Conservation (phyloP, 2,113 vertebrate species). For the Ardeotis arabs region DNA sequence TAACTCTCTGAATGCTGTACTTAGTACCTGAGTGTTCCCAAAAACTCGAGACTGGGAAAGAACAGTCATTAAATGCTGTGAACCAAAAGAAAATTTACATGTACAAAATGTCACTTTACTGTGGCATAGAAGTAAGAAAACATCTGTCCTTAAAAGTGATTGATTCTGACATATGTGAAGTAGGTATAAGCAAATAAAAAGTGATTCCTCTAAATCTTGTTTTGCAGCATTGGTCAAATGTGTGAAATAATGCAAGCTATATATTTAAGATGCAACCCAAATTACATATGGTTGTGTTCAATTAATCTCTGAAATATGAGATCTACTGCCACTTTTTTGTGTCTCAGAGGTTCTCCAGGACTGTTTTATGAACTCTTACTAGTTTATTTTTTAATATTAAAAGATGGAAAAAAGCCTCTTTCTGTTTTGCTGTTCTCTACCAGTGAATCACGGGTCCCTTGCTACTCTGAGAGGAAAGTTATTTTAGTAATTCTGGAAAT, state of each 20-base stretch:
- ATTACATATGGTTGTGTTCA: slow-evolving; percentile 21
- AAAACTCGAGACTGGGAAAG: neutral
- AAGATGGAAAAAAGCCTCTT: slow-evolving; percentile 56
- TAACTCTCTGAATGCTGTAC: neutral
- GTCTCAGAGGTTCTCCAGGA: neutral
- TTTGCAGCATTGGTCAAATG: neutral
- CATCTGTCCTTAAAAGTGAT: neutral
- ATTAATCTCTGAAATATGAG: slow-evolving; percentile 7
- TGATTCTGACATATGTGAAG: slow-evolving; percentile 22
- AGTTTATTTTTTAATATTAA: slow-evolving; percentile 66
- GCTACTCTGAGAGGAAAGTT: slow-evolving; percentile 67
- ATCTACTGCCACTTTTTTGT: neutral
- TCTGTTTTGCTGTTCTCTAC: slow-evolving; percentile 50
- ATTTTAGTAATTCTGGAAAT: slow-evolving; percentile 75
- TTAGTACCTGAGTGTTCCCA: neutral
- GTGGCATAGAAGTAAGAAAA: neutral
- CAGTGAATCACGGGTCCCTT: slow-evolving; percentile 62
- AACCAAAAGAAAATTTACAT: neutral
- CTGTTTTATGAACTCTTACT: slow-evolving; percentile 36
- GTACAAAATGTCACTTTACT: neutral
- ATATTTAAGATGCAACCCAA: neutral
- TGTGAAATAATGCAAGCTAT: neutral
- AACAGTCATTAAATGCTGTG: neutral
- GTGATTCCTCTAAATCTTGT: slow-evolving; percentile 3
- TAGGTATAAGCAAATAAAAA: slow-evolving; percentile 42